Base-by-base conservation (phyloP, 2,888 invertebrate species). In the Allygus modestus region DNA sequence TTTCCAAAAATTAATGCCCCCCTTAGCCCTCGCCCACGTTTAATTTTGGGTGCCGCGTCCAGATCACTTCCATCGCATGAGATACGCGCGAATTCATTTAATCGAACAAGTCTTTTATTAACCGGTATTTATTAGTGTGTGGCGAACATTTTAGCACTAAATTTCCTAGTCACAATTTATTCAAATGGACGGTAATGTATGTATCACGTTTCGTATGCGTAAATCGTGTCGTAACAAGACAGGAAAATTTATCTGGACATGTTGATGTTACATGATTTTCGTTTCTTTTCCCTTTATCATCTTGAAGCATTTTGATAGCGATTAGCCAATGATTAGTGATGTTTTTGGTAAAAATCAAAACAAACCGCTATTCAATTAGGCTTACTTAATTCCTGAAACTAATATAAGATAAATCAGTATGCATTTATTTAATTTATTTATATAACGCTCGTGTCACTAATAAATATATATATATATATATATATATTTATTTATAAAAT, bases 1-100 rank as follows among this genome's bases (percentile, higher is more conserved):
- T 69, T 69, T 33, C 69, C 69, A 69, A 69, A 69, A 31, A 69
- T 69, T 69, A 69, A 69, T 69, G 69, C 69, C 31, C 69, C n/a
- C 33, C 33, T 33, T 28, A 28, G 31, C 33, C 33, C 17, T 33
- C 69, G 31, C 69, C 69, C 33, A 69, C 69, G 69, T 69, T 31
- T 7, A 69, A 33, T 69, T 69, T 69, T 69, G 7, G 69, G 31
- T 33, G 69, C 69, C 33, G 33, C 31, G 33, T 31, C 33, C n/a
- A 7, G 12, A 33, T 69, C 69, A 69, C 69, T 69, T 26, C 61
- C 12, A 2, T 2, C 5, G 58, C 2, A 31, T 69, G 69, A 69
- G 33, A 33, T 69, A 69, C n/a, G 69, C 69, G 69, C 12, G 33
- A 69, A 69, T 69, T 69, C 69, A 69, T 69, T 69, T 69, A 69